Evolutionary conservation across 2,797 vertebrate species (phyloP), one percentile per base, ranked within the genome.

Genomic region (Acanthurus leucopareius): DNA sequence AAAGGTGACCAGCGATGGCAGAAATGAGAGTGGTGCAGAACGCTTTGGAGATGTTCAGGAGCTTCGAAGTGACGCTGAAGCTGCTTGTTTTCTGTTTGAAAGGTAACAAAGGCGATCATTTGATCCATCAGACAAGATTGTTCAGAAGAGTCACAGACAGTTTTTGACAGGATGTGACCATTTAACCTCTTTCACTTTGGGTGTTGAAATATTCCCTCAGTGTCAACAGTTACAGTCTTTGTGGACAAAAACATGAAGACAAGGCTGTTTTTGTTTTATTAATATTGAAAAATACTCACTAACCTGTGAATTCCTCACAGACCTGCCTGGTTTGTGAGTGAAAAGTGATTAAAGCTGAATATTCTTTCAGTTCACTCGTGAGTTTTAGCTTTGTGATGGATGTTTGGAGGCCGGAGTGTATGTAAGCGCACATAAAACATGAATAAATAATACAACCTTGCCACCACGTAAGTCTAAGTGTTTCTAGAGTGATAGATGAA

Each of bases 401-500:
- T 25, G 25, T 25, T 25, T 25, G 25, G 25, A 25, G 3, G 20
- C n/a, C 14, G 4, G 9, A 16, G 1, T 25, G 28, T 44, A 32
- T 28, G 38, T 68, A 19, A 35, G 51, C 35, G 5, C 40, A 60
- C 19, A 57, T 16, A 32, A 49, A 62, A 40, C 2, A 20, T 40
- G 0, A 25, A 53, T 75, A 19, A 54, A 57, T 49, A 47, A 62
- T 2, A 32, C 16, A n/a, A 14, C 17, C 60, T 22, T 58, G n/a
- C 22, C 49, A 58, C 7, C n/a, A 13, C 35, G 58, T 17, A 66
- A 25, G 42, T 20, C 16, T 20, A 20, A 44, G 64, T 25, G 57
- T 32, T 66, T 22, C 20, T 61, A 22, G 22, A 70, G 42, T 47
- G 73, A 82, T 67, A 60, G 74, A 67, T 73, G 72, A 51, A 40